A percentile compares a stretch with the other conserved stretches of the same genome.
Conservation (phyloP, 2,113 vertebrate species). For the Hydropotes inermis region DNA sequence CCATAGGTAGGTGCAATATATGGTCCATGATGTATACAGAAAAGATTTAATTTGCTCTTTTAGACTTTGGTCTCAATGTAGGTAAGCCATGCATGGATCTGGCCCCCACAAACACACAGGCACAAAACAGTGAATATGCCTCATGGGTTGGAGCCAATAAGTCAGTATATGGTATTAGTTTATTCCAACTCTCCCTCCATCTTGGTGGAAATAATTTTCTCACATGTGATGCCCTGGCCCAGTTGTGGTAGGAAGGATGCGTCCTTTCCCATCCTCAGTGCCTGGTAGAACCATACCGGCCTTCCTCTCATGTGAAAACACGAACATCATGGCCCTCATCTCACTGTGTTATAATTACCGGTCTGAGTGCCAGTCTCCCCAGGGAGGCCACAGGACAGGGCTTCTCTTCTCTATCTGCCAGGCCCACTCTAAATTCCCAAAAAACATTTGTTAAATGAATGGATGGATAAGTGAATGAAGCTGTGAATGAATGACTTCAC, state of each 20-base stretch:
- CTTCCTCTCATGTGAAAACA: not conserved
- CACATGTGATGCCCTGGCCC: rapidly evolving
- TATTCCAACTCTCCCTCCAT: not conserved
- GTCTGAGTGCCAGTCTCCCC: not conserved
- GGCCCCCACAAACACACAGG: not conserved
- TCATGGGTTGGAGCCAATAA: not conserved
- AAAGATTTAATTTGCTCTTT: not conserved
- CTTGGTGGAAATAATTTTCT: not conserved
- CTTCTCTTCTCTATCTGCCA: not conserved
- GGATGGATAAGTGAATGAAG: not conserved
- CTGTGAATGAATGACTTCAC: not conserved
- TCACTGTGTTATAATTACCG: not conserved
- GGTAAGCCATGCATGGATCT: not conserved
- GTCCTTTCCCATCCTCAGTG: not conserved
- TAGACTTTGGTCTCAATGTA: not conserved
- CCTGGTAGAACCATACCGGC: not conserved
- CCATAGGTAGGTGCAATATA: not conserved
- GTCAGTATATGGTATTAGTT: not conserved
- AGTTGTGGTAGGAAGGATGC: not conserved
- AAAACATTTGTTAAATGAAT: not conserved
- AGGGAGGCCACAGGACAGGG: not conserved
- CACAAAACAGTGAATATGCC: not conserved
- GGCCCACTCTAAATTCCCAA: not conserved
- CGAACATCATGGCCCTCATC: not conserved
- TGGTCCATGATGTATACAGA: not conserved